A percentile compares a stretch with the other conserved stretches of the same genome.
phyloP scores from a whole-genome alignment of 92 coral and sea anemone species.

The Paramuricea clavata region DNA sequence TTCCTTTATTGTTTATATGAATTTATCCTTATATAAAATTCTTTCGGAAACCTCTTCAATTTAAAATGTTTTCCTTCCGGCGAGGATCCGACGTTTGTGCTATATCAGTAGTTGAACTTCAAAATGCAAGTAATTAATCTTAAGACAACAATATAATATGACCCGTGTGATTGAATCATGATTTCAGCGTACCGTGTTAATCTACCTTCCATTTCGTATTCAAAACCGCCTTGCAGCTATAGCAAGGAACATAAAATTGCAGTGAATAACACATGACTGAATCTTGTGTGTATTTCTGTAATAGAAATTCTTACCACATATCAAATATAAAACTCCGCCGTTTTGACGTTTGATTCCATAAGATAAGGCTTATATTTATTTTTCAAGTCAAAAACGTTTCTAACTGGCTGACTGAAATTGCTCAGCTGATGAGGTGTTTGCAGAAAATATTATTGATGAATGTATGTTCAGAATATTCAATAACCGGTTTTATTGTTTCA shows the following conservation, averaged over 20 bases:
- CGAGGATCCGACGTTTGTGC: not conserved
- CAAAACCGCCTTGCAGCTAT: not conserved
- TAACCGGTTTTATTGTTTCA: slow-evolving; percentile 8
- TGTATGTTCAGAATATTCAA: slow-evolving; percentile 24
- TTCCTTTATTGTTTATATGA: too few relatives aligned
- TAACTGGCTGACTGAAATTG: not conserved
- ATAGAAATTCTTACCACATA: not conserved
- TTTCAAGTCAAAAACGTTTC: not conserved
- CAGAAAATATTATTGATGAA: slow-evolving; percentile 4
- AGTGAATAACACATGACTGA: too few relatives aligned
- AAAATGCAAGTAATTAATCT: not conserved
- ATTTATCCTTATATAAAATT: too few relatives aligned
- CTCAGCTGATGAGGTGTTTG: slow-evolving; percentile 25
- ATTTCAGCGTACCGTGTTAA: not conserved
- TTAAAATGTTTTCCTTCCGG: not conserved
- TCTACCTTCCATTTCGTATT: not conserved
- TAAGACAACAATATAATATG: not conserved
- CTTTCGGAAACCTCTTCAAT: not conserved
- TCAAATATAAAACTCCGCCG: not conserved
- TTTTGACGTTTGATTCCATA: not conserved
- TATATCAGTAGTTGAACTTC: not conserved
- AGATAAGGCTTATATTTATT: not conserved
- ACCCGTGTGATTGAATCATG: not conserved
- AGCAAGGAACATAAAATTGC: not conserved
- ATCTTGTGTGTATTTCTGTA: too few relatives aligned